Percentiles rank a stretch among this genome's conserved stretches.
Conservation (phyloP, 1,140 invertebrate species). For the Ips typographus region DNA sequence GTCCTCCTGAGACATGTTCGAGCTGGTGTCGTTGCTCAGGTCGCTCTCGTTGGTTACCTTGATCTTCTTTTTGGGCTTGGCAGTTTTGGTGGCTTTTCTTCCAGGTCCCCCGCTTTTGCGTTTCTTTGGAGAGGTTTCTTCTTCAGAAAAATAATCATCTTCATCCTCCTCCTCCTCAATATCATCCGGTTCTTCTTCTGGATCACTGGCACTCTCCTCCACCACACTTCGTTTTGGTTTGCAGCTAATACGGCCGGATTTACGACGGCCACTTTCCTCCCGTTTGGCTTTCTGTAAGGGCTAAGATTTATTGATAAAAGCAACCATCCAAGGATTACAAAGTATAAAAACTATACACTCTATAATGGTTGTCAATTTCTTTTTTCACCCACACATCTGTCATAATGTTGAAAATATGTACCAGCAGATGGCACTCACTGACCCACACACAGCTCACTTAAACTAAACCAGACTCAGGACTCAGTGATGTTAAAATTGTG, state of each 20-base stretch:
- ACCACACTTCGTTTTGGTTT: slow-evolving; percentile 26
- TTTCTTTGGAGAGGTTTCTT: slow-evolving; percentile 22
- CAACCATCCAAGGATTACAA: background rate
- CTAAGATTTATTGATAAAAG: background rate
- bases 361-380: too few species aligned
- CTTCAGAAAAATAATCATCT: slow-evolving; percentile 25
- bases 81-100: slow-evolving; percentile 9
- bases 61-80: slow-evolving; percentile 10
- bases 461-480: too few species aligned
- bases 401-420: too few species aligned
- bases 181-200: slow-evolving; percentile 5
- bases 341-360: background rate
- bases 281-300: slow-evolving; percentile 23
- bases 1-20: slow-evolving; percentile 26
- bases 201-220: slow-evolving; percentile 27
- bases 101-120: slow-evolving; percentile 15
- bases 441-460: too few species aligned
- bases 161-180: slow-evolving; percentile 1
- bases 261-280: slow-evolving; percentile 17
- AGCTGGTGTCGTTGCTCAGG: slow-evolving; percentile 21
- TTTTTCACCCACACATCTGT: too few species aligned
- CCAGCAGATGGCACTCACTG: too few species aligned
- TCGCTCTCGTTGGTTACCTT: slow-evolving; percentile 29
- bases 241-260: slow-evolving; percentile 22
- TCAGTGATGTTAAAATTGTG: too few species aligned